Evolutionary conservation across 2,797 vertebrate species (phyloP).

Genomic region (Geotrypetes seraphini): DNA sequence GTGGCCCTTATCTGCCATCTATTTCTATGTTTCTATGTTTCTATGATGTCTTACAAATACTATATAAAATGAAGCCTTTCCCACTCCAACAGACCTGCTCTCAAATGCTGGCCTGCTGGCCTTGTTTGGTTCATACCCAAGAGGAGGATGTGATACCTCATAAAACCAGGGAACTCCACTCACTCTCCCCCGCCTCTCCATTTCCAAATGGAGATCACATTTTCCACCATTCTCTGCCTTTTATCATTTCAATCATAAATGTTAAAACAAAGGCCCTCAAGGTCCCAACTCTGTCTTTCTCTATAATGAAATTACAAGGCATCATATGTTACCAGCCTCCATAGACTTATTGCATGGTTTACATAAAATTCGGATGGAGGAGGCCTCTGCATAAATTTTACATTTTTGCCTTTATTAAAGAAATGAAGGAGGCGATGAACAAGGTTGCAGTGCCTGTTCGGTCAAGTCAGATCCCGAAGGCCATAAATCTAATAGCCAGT

Average conservation of each 20-base stretch:
- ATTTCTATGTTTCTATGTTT: too few relatives aligned
- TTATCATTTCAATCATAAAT: constrained; percentile 26
- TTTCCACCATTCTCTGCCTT: constrained; percentile 41
- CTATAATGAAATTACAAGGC: constrained; percentile 69
- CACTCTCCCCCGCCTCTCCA: not conserved
- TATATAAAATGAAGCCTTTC: too few relatives aligned
- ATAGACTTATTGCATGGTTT: constrained; percentile 62
- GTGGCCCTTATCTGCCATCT: too few relatives aligned
- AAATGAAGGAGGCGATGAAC: constrained; percentile 54
- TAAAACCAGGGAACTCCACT: not conserved
- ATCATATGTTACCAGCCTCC: constrained; percentile 46
- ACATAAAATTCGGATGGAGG: constrained; percentile 65
- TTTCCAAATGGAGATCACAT: not conserved
- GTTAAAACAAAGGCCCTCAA: constrained; percentile 9
- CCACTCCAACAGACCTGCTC: too few relatives aligned
- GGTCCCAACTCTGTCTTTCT: constrained; percentile 48
- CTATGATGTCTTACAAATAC: too few relatives aligned
- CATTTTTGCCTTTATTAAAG: constrained; percentile 75
- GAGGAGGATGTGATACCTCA: not conserved
- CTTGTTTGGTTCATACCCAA: too few relatives aligned
- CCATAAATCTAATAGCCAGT: constrained; percentile 63
- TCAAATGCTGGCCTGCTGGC: too few relatives aligned
- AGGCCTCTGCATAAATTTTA: constrained; percentile 56
- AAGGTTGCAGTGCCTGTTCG: constrained; percentile 41
- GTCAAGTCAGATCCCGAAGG: constrained; percentile 57